Evolutionary conservation across 2,113 vertebrate species (phyloP), one percentile per base, ranked within the genome.

Genomic region (Physeter macrocephalus): DNA sequence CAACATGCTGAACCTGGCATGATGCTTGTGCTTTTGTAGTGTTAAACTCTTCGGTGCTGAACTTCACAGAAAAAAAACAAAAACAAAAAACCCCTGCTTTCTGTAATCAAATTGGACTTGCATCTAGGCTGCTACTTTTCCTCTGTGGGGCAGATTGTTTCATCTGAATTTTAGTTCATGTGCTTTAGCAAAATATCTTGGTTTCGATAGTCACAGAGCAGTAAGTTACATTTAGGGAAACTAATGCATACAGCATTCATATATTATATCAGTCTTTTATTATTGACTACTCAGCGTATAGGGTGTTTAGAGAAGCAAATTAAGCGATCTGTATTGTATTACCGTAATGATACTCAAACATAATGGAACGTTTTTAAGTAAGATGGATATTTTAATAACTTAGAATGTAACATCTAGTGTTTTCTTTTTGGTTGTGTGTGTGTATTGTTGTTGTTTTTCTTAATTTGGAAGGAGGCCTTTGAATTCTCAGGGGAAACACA

Each of bases 401-500:
- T 85, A 21, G 14, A 64, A 21, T 2, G 46, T 12, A 12, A 49
- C 27, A 15, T 52, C 34, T 3, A 23, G 54, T 36, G 25, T 9
- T 83, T 62, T 74, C 7, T 31, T 39, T 43, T 54, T 8, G 18
- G 36, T 27, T 57, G 49, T 80, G 52, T 78, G 20, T 54, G 12
- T 49, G 25, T 52, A 17, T 69, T n/a, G 6, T 36, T 17, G 77
- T 36, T 27, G 29, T 46, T 36, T 11, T 41, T 88, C 52, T 49
- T 39, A 61, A 49, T 64, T n/a, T 27, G 14, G 31, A 89, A 39
- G 31, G 12, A 36, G 34, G 8, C n/a, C 36, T 52, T 15, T 83
- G 67, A n/a, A 27, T 41, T 54, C 90, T 61, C 61, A 46, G 39
- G 46, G 39, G 36, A 69, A n/a, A 34, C 0, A 0, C 57, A 14